Conservation (phyloP, 2,888 invertebrate genomes). For the Sinhomidia bicolor region DNA sequence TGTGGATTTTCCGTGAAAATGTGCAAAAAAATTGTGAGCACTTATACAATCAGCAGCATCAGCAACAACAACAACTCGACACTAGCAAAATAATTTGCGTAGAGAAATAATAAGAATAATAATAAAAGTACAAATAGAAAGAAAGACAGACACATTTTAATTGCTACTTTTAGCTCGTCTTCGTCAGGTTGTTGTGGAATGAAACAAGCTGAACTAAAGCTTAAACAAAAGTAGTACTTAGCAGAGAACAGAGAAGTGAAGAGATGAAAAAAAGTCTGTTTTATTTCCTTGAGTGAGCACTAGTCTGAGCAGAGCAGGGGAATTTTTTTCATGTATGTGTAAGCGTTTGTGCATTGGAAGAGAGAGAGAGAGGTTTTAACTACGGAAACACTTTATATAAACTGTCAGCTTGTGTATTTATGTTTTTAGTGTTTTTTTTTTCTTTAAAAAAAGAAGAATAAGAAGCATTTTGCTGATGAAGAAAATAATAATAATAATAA, state of each 20-base stretch:
- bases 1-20: constrained; percentile 12
- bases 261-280: constrained; percentile 44
- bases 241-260: not conserved
- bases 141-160: constrained; percentile 41
- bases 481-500: constrained; percentile 10
- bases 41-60: too few species aligned
- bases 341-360: not conserved
- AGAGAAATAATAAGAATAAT: not conserved
- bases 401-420: constrained; percentile 44
- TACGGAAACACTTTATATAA: constrained; percentile 56
- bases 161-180: constrained; percentile 46
- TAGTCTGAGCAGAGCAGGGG: too few species aligned
- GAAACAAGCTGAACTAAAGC: constrained; percentile 24
- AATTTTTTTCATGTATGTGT: not conserved
- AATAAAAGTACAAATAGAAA: not conserved
- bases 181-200: constrained; percentile 43
- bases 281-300: constrained; percentile 59
- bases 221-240: constrained; percentile 1
- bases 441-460: not conserved
- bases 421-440: not conserved
- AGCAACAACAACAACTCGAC: constrained; percentile 5
- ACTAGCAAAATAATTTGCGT: constrained; percentile 36
- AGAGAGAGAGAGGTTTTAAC: too few species aligned
- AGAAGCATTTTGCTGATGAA: constrained; percentile 27
- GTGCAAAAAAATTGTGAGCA: not conserved